Percentiles rank a stretch among this genome's conserved stretches.
Conservation (phyloP, 2,888 invertebrate genomes). For the Ophonus ardosiacus region DNA sequence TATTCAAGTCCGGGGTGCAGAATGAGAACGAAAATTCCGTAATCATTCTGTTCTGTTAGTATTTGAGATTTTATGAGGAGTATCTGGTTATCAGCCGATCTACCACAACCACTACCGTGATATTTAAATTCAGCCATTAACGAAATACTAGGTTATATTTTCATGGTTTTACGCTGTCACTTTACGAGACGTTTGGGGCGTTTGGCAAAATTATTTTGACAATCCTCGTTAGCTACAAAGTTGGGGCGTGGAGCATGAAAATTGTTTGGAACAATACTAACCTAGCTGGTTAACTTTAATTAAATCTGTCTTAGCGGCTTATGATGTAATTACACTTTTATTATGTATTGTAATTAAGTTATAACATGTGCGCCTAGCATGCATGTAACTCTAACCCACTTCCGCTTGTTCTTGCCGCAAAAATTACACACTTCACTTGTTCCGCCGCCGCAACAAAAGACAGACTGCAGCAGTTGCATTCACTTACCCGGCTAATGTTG, state of each 20-base stretch:
- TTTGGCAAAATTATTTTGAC: slow-evolving; percentile 44
- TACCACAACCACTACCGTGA: background rate
- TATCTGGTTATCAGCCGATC: slow-evolving; percentile 37
- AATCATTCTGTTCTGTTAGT: slow-evolving; percentile 33
- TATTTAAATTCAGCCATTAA: slow-evolving; percentile 46
- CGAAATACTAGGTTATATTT: slow-evolving; percentile 44
- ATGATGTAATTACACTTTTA: slow-evolving; percentile 52
- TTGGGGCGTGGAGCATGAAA: slow-evolving; percentile 37
- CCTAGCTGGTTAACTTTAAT: slow-evolving; percentile 51
- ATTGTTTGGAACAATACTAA: slow-evolving; percentile 47
- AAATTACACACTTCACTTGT: slow-evolving; percentile 14
- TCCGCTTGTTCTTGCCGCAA: slow-evolving; percentile 15
- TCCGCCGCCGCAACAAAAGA: background rate
- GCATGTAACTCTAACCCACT: slow-evolving; percentile 12
- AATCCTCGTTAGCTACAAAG: slow-evolving; percentile 57
- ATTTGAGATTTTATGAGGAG: slow-evolving; percentile 21
- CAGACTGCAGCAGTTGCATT: background rate
- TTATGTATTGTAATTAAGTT: slow-evolving; percentile 50
- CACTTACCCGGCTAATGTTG: background rate
- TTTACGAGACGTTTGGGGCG: slow-evolving; percentile 37
- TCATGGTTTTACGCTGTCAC: slow-evolving; percentile 50
- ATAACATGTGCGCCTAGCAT: slow-evolving; percentile 38
- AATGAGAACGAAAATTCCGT: background rate
- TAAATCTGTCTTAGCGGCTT: slow-evolving; percentile 55
- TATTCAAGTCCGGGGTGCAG: slow-evolving; percentile 11